phyloP scores from a whole-genome alignment of 1,140 invertebrate species.

The Drosophila leontia region DNA sequence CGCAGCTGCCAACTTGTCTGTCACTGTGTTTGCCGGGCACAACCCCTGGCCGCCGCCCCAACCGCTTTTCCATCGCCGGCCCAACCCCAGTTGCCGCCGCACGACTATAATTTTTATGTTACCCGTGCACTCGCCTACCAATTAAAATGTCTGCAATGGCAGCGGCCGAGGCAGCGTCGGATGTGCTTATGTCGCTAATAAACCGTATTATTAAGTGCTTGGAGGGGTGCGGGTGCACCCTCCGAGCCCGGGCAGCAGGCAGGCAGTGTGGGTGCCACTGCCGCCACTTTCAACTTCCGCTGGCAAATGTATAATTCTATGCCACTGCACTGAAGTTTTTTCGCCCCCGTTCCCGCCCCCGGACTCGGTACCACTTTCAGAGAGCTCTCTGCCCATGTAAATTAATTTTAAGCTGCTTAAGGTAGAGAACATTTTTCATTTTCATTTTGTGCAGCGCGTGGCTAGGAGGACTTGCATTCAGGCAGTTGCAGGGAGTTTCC shows the following conservation, averaged over 20 bases:
- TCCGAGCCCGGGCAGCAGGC: neutral
- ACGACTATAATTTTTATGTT: slow-evolving; percentile 82
- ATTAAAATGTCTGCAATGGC: slow-evolving; percentile 79
- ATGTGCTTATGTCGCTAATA: slow-evolving; percentile 84
- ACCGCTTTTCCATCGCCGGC: neutral
- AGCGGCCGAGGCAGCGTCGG: slow-evolving; percentile 62
- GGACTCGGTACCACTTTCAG: slow-evolving; percentile 5
- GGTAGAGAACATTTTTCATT: slow-evolving; percentile 70
- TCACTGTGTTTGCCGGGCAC: slow-evolving; percentile 51
- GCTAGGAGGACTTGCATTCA: slow-evolving; percentile 23
- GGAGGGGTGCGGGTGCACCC: slow-evolving; percentile 13
- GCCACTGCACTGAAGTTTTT: slow-evolving; percentile 62
- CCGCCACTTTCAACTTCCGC: slow-evolving; percentile 79
- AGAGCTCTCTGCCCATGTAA: slow-evolving; percentile 45
- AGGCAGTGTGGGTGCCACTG: slow-evolving; percentile 37
- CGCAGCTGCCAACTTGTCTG: slow-evolving; percentile 45
- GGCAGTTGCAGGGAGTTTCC: neutral
- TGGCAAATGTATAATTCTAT: slow-evolving; percentile 81
- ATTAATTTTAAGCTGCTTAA: slow-evolving; percentile 83
- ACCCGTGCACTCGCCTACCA: slow-evolving; percentile 81
- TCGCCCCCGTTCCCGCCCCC: neutral
- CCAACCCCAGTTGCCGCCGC: slow-evolving; percentile 49
- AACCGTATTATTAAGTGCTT: slow-evolving; percentile 82
- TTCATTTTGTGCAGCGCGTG: slow-evolving; percentile 53
- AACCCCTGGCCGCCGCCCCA: slow-evolving; percentile 6